phyloP scores from a whole-genome alignment of 2,113 vertebrate species.

The Puntigrus tetrazona region DNA sequence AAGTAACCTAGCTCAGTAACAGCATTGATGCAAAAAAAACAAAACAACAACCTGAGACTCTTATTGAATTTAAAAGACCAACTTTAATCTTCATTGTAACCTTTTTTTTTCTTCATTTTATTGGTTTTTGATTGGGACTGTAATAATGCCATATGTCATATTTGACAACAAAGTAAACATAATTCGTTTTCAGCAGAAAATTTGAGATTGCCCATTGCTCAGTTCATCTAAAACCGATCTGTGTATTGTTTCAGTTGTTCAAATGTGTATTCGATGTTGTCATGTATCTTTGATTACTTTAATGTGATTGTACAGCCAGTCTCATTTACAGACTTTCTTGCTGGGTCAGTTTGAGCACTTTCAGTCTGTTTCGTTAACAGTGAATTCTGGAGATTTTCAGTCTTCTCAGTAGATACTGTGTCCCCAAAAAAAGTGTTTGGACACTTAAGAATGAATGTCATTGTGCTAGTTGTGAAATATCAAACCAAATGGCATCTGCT shows the following conservation, averaged over 20 bases:
- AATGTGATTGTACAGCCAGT: background rate
- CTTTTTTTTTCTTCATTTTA: conserved; percentile 61
- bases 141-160: background rate
- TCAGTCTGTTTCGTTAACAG: background rate
- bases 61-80: conserved; percentile 70
- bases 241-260: too few relatives aligned
- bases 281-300: background rate
- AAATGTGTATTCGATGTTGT: background rate
- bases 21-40: background rate
- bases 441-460: background rate
- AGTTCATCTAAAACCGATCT: background rate
- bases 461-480: background rate
- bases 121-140: conserved; percentile 1
- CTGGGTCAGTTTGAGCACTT: background rate
- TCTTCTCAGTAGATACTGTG: background rate
- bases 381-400: background rate
- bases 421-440: background rate
- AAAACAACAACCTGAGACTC: conserved; percentile 40
- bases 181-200: conserved; percentile 31
- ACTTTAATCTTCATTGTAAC: conserved; percentile 65
- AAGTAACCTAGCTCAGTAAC: background rate
- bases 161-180: conserved; percentile 33
- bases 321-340: background rate
- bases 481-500: background rate
- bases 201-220: conserved; percentile 11